Evolutionary conservation across 2,888 invertebrate species (phyloP).

Genomic region (Chironomus riparius): DNA sequence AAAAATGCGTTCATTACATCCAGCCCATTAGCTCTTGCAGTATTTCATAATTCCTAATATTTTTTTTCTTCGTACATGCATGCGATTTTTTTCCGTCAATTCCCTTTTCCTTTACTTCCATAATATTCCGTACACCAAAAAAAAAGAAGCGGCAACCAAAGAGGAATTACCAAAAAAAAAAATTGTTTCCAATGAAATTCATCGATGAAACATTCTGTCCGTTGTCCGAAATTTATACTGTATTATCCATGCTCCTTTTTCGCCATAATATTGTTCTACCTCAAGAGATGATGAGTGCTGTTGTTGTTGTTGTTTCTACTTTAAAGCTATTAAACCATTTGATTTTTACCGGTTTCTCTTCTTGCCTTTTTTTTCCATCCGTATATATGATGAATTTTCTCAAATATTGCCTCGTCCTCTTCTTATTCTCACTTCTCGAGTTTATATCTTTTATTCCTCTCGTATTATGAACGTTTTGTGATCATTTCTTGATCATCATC

Average conservation of each 20-base stretch:
- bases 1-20: no score
- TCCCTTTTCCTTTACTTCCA: not conserved
- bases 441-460: not conserved
- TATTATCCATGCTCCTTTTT: not conserved
- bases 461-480: constrained; percentile 13
- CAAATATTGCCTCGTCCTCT: no score
- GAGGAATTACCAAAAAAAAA: not conserved
- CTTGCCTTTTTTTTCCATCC: not conserved
- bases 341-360: constrained; percentile 21
- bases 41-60: no score
- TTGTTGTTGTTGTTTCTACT: constrained; percentile 22
- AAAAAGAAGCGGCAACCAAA: not conserved
- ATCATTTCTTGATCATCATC: not conserved
- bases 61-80: not conserved
- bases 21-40: no score
- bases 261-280: not conserved
- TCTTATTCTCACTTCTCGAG: no score
- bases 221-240: not conserved
- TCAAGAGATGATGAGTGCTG: not conserved
- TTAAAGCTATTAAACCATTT: constrained; percentile 18
- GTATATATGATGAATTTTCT: constrained; percentile 13
- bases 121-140: not conserved
- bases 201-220: not conserved
- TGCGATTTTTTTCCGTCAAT: not conserved
- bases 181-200: not conserved